Base-by-base conservation (phyloP, 1,140 invertebrate genomes). In the Trachymyrmex septentrionalis region DNA sequence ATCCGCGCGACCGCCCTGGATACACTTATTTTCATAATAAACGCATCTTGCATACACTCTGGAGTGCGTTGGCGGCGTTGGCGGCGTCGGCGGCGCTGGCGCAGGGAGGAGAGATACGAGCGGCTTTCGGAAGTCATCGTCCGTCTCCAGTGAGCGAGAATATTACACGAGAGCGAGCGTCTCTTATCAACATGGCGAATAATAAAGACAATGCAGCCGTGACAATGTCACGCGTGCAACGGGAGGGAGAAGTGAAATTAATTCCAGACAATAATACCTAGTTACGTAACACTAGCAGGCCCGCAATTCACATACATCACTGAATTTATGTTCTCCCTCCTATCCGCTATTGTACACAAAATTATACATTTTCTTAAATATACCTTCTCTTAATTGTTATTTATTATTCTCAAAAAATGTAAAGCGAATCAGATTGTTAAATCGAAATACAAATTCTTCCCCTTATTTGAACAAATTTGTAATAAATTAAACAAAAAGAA, bases 21-120 rank as follows among this genome's bases (percentile, higher is more conserved):
- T 84, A 84, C 53, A 71, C 80, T 84, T 84, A 84, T 84, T 84
- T 84, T 84, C 80, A 84, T 84, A 84, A 84, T 84, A 84, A 84
- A 84, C 69, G 69, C 80, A 84, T 84, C 80, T 73, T 81, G 34
- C 12, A 81, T 81, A 66, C 66, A 12, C 78, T 19, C 34, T 24
- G 38, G 50, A 69, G 53, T 44, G 30, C 30, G 30, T 34, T 34
- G 30, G 6, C 30, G 5, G 48, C 63, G 53, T 72, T 24, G 27
- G n/a, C 77, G 21, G 30, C 30, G 30, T 34, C 6, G 30, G 6
- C 30, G 5, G 48, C 63, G 53, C 59, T 24, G 27, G n/a, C 77
- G 21, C 77, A 6, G 67, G 19, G 3, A 30, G 12, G 2, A 6
- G 2, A 6, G 9, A 73, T 27, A 61, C 27, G 50, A 82, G 53